Conservation (phyloP, 2,888 invertebrate genomes). For the Nudaria mundana region DNA sequence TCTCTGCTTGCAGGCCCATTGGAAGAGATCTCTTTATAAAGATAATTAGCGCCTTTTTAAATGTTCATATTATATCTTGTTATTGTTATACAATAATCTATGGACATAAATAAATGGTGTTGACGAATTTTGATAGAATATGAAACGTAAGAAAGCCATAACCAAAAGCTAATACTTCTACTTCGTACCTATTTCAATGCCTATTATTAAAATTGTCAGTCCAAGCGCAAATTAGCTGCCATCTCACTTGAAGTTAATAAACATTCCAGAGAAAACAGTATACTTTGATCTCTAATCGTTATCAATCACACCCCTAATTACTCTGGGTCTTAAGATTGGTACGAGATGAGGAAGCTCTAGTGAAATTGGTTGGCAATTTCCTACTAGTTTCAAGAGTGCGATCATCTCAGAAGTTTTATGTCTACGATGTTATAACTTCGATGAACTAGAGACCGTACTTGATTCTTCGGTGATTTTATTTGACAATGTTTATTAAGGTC, state of each 20-base stretch:
- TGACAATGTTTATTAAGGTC: conserved; percentile 22
- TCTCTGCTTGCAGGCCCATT: too few species aligned
- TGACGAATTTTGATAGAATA: too few species aligned
- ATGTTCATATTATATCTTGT: too few species aligned
- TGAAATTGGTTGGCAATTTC: conserved; percentile 40
- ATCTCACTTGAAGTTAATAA: conserved; percentile 59
- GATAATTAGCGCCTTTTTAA: too few species aligned
- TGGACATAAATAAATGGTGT: too few species aligned
- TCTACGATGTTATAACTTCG: conserved; percentile 36
- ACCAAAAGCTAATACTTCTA: too few species aligned
- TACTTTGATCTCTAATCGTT: conserved; percentile 27
- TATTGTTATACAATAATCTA: too few species aligned
- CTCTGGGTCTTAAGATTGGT: conserved; percentile 15
- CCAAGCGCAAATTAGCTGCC: conserved; percentile 57
- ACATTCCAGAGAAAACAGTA: conserved; percentile 44
- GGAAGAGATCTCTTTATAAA: too few species aligned
- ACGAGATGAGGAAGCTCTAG: conserved; percentile 28
- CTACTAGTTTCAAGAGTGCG: conserved; percentile 44
- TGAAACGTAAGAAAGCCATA: too few species aligned
- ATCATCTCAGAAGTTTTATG: conserved; percentile 59
- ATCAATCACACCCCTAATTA: conserved; percentile 18
- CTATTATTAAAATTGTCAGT: conserved; percentile 67
- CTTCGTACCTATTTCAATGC: conserved; percentile 50
- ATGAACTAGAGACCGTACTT: conserved; percentile 12
- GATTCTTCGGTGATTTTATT: conserved; percentile 26